phyloP scores from a whole-genome alignment of 2,797 vertebrate species.

The Aplochiton taeniatus region DNA sequence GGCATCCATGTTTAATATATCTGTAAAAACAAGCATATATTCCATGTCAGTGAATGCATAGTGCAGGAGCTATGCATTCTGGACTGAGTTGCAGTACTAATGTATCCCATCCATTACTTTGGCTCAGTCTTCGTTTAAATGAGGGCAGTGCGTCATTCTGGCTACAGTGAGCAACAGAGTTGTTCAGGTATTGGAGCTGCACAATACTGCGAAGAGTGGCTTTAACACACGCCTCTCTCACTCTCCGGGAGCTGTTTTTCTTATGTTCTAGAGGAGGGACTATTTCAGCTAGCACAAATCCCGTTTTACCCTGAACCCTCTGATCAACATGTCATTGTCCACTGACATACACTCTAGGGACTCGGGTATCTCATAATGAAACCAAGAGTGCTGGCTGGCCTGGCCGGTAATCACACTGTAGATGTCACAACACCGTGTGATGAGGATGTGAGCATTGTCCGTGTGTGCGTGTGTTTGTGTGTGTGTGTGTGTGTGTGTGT shows the following conservation, averaged over 20 bases:
- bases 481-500: conserved; percentile 1
- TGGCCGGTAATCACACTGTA: conserved; percentile 49
- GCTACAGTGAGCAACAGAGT: conserved; percentile 11
- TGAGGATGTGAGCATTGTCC: conserved; percentile 1
- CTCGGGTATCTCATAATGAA: conserved; percentile 60
- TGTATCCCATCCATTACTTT: conserved; percentile 26
- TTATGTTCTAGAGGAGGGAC: conserved; percentile 61
- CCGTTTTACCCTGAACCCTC: conserved; percentile 58
- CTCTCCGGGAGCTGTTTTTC: conserved; percentile 33
- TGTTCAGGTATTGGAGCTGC: conserved; percentile 41
- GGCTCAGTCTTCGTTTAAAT: conserved; percentile 22
- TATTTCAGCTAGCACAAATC: conserved; percentile 66
- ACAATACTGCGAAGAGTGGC: conserved; percentile 35
- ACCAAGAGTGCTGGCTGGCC: conserved; percentile 54
- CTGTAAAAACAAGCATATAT: conserved; percentile 25
- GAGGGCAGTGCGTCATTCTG: conserved; percentile 22
- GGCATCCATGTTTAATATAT: too few relatives aligned
- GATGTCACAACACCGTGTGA: conserved; percentile 15
- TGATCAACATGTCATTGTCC: conserved; percentile 75
- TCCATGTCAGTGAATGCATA: conserved; percentile 39
- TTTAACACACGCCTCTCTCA: conserved; percentile 49
- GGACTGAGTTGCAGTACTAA: conserved; percentile 17
- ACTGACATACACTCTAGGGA: conserved; percentile 60
- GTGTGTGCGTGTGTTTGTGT: not conserved
- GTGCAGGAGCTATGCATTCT: conserved; percentile 31